Percentiles rank a stretch among this genome's conserved stretches.
Conservation (phyloP, 2,797 vertebrate genomes). For the Sciurus vulgaris region DNA sequence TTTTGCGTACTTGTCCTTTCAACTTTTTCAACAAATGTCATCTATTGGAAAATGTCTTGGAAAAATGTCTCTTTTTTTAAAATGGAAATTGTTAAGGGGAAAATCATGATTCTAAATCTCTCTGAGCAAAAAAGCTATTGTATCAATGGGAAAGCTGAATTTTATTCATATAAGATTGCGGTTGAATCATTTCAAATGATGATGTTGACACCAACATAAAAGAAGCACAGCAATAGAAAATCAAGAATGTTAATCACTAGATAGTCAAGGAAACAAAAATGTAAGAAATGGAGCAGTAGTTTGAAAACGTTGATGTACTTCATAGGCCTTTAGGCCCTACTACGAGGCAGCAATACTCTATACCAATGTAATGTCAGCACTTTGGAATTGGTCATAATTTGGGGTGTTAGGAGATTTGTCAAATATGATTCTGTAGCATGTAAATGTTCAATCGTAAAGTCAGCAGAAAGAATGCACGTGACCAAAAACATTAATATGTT, state of each 20-base stretch:
- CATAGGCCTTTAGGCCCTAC: background rate
- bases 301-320: background rate
- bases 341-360: background rate
- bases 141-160: background rate
- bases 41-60: background rate
- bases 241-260: background rate
- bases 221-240: background rate
- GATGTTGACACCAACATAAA: constrained; percentile 2
- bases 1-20: background rate
- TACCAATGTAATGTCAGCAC: background rate
- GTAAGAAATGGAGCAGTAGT: background rate
- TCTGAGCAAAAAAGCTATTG: background rate
- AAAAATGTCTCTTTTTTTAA: background rate
- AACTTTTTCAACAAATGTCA: background rate
- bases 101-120: background rate
- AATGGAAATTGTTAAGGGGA: background rate
- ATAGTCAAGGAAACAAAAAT: background rate
- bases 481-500: background rate
- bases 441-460: background rate
- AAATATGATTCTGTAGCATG: background rate
- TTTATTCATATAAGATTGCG: background rate
- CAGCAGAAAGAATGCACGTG: background rate
- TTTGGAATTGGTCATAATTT: background rate
- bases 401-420: background rate
- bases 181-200: background rate